Percentiles rank a stretch among this genome's conserved stretches.
Evolutionary conservation across 53 echinoderm and acorn worm species (phyloP).

Genomic region (Pentamera pediparva): DNA sequence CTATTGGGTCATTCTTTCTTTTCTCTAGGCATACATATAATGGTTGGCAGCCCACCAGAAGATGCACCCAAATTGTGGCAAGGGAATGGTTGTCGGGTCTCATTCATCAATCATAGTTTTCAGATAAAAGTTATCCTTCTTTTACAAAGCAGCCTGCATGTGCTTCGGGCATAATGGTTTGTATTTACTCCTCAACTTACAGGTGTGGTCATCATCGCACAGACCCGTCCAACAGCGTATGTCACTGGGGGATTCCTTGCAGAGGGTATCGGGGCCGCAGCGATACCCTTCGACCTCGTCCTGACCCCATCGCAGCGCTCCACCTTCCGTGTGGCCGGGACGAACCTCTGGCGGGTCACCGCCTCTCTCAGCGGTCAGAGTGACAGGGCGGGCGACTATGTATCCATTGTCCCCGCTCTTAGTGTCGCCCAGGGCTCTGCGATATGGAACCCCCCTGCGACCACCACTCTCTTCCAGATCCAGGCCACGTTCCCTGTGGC

Average conservation of each 20-base stretch:
- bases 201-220: conserved; percentile 43
- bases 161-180: no score
- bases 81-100: no score
- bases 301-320: conserved; percentile 47
- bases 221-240: conserved; percentile 4
- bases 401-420: conserved; percentile 17
- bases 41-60: no score
- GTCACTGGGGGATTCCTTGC: background rate
- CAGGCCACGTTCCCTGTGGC: conserved; percentile 30
- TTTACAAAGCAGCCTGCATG: no score
- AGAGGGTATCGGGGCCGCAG: conserved; percentile 15
- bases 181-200: background rate
- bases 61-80: no score
- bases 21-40: no score
- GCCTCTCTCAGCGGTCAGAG: conserved; percentile 45
- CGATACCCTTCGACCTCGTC: conserved; percentile 57
- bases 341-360: conserved; percentile 65
- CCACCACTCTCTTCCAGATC: conserved; percentile 33
- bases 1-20: no score
- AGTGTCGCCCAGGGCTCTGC: conserved; percentile 44
- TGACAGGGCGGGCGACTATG: background rate
- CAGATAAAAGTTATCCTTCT: no score
- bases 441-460: conserved; percentile 55
- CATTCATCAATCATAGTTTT: no score
- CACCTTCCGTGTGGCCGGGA: conserved; percentile 43